These are phyloP conservation scores for Lethrus apterus DNA, from an alignment of 1,140 invertebrate species.

Conservation along the genomic window DNA sequence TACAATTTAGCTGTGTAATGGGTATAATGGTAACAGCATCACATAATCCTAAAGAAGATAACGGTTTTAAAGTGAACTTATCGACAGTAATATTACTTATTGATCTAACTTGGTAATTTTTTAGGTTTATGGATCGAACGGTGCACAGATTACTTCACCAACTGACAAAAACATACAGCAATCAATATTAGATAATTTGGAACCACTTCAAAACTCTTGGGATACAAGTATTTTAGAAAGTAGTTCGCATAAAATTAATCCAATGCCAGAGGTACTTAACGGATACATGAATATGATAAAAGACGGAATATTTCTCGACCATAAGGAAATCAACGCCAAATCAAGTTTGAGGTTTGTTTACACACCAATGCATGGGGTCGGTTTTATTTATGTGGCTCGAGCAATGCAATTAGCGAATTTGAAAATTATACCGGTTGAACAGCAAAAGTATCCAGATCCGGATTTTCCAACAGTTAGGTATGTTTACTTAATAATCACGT, in stretches of 20 bases:
- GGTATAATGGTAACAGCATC: slow-evolving; percentile 98
- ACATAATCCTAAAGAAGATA: slow-evolving; percentile 98
- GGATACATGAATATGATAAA: slow-evolving; percentile 58
- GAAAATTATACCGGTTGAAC: slow-evolving; percentile 69
- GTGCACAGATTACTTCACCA: slow-evolving; percentile 91
- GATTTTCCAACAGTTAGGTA: slow-evolving; percentile 90
- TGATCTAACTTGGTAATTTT: slow-evolving; percentile 3
- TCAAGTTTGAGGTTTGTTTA: slow-evolving; percentile 71
- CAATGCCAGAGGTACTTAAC: slow-evolving; percentile 51
- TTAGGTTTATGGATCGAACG: slow-evolving; percentile 86
- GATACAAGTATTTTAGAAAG: slow-evolving; percentile 42
- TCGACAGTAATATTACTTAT: not conserved
- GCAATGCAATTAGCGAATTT: slow-evolving; percentile 73
- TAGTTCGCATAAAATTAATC: slow-evolving; percentile 48
- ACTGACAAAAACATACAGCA: slow-evolving; percentile 84
- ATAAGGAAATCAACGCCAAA: slow-evolving; percentile 51
- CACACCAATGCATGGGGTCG: slow-evolving; percentile 97
- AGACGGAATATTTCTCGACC: slow-evolving; percentile 45
- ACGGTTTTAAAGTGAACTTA: slow-evolving; percentile 81
- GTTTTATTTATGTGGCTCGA: slow-evolving; percentile 68
- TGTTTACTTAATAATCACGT: slow-evolving; percentile 15
- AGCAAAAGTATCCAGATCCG: slow-evolving; percentile 87
- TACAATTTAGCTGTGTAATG: slow-evolving; percentile 59
- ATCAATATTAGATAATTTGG: slow-evolving; percentile 69
- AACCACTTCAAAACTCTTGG: slow-evolving; percentile 64